A percentile compares a stretch with the other conserved stretches of the same genome.
Conservation (phyloP, 2,797 vertebrate species). For the Cichlasoma orientale region DNA sequence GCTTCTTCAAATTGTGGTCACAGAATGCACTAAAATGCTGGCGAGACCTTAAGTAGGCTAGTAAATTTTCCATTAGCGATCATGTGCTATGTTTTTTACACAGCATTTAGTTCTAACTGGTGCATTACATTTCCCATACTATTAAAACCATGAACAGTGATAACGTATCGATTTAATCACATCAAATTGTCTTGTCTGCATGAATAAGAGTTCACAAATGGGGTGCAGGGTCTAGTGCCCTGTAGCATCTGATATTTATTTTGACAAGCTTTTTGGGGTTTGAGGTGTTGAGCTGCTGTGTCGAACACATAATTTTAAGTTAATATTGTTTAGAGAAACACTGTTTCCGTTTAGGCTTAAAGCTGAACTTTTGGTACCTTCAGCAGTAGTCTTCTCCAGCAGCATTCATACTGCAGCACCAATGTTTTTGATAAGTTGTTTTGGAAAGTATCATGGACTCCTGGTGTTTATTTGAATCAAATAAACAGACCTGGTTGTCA, state of each 20-base stretch:
- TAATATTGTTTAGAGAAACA: constrained; percentile 2
- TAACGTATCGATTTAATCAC: neutral
- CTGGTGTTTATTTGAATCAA: constrained; percentile 10
- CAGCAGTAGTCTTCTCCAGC: neutral
- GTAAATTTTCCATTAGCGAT: constrained; percentile 55
- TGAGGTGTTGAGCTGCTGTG: neutral
- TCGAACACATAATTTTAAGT: neutral
- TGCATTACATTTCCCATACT: neutral
- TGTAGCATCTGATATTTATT: neutral
- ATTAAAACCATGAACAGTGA: neutral
- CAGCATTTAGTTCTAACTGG: neutral
- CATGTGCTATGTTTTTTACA: neutral
- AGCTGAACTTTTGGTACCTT: neutral
- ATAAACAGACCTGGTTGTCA: constrained; percentile 16
- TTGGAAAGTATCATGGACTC: neutral
- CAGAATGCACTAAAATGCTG: constrained; percentile 12
- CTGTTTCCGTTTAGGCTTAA: neutral
- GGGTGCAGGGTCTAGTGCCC: neutral
- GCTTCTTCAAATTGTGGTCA: constrained; percentile 5
- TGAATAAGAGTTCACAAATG: neutral
- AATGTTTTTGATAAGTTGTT: neutral
- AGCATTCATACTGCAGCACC: neutral
- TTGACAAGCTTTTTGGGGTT: neutral
- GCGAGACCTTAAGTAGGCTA: constrained; percentile 9
- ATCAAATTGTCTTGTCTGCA: neutral